Base-by-base conservation (phyloP, 2,113 vertebrate genomes). In the Chamaetylas fuelleborni region DNA sequence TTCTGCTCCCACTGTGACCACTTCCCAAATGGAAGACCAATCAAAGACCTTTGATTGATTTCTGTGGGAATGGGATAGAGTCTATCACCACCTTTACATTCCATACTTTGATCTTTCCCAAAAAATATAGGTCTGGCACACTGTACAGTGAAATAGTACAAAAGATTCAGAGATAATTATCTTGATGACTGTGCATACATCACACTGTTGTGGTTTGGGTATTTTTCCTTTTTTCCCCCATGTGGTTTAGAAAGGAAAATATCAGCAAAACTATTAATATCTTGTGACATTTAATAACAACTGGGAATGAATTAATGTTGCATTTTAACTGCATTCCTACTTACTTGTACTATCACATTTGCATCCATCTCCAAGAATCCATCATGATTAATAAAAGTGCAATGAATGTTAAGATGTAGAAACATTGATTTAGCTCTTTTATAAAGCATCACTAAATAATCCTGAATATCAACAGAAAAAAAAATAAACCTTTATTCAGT, bases 11-110 rank as follows among this genome's bases (percentile, higher is more conserved):
- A 69, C 42, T 73, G 95, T 92, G 80, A 54, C 34, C 38, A 29
- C 90, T 89, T 91, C 90, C 65, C 61, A 86, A 81, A 78, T 47
- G 40, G 67, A 96, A 93, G 51, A 70, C 56, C n/a, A 89, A 62
- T 62, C 47, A 78, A 96, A 90, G 80, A 56, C 43, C 28, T 93
- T 78, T 90, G 95, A 96, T 88, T 96, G 90, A 95, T 95, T 96
- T 95, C 93, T 95, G 60, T 88, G 90, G 90, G 90, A 96, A 82
- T 65, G 47, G 33, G 28, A 51, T 70, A 66, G 10, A 47, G 31
- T 43, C 69, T 70, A 79, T 72, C 40, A 84, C 14, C 42, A 85
- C 51, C 50, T 87, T 87, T 69, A 90, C 31, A 72, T 25, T 69
- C 11, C 50, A 8, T 24, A 67, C 81, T 96, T 96, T 90, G 90